These are phyloP conservation scores for Medauroidea extradentata DNA, from an alignment of 1,140 invertebrate species.

Conservation along the genomic window DNA sequence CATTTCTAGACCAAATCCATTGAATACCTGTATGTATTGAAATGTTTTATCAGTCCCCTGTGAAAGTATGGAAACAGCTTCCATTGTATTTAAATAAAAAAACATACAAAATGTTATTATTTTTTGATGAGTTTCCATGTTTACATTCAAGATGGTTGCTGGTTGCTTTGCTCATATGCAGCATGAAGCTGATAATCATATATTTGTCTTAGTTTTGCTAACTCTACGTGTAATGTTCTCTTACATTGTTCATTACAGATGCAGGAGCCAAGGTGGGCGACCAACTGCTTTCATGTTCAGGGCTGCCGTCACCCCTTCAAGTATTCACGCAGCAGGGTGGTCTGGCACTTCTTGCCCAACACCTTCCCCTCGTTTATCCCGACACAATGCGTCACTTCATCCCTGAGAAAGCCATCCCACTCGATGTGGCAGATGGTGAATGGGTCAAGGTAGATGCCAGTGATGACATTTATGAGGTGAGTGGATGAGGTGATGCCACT, in stretches of 20 bases:
- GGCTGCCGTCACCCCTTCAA: conserved; percentile 64
- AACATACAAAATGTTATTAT: too few species aligned
- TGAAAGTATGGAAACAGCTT: too few species aligned
- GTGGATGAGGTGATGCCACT: not conserved
- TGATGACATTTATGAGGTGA: conserved; percentile 67
- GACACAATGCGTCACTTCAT: conserved; percentile 55
- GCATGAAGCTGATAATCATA: too few species aligned
- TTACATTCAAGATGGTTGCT: too few species aligned
- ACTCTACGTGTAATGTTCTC: too few species aligned
- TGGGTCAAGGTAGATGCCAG: conserved; percentile 75
- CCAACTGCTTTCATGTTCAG: conserved; percentile 36
- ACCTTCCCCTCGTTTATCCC: conserved; percentile 81
- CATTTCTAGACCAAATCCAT: too few species aligned
- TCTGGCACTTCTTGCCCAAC: conserved; percentile 78
- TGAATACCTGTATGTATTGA: too few species aligned
- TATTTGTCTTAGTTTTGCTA: too few species aligned
- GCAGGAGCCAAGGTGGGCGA: not conserved
- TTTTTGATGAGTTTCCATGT: too few species aligned
- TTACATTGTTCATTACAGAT: not conserved
- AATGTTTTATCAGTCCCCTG: too few species aligned
- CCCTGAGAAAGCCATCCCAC: conserved; percentile 20
- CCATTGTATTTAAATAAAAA: too few species aligned
- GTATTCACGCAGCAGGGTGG: conserved; percentile 82
- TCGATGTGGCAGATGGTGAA: conserved; percentile 46
- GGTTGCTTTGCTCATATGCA: too few species aligned